phyloP scores from a whole-genome alignment of 2,797 vertebrate species.

The Otus scops region DNA sequence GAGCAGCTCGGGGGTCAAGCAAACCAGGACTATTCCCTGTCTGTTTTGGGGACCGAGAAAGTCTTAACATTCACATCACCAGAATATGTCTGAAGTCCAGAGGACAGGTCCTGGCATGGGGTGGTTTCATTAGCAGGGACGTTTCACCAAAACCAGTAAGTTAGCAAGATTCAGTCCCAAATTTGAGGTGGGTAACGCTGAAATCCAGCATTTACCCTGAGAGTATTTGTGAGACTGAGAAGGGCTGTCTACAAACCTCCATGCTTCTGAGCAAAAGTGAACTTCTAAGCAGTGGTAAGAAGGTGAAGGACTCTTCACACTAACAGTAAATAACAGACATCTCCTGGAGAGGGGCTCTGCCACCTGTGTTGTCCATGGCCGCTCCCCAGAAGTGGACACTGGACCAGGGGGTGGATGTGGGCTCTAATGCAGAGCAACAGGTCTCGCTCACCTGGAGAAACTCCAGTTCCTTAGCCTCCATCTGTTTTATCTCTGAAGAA shows the following conservation, averaged over 20 bases:
- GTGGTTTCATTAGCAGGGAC: neutral
- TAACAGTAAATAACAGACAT: neutral
- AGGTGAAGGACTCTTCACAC: neutral
- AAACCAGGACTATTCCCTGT: neutral
- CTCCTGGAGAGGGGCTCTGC: neutral
- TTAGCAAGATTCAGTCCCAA: neutral
- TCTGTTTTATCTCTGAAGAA: neutral
- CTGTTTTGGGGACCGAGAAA: neutral
- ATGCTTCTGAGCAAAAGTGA: neutral
- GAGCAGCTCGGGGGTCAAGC: neutral
- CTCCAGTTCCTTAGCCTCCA: neutral
- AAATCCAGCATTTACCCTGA: neutral
- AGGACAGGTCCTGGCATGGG: neutral
- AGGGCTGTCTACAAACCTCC: neutral
- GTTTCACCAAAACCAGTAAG: no score
- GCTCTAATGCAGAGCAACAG: neutral
- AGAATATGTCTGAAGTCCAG: neutral
- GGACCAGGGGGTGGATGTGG: rapidly evolving
- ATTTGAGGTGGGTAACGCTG: rapidly evolving
- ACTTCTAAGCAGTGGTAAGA: neutral
- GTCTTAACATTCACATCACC: rapidly evolving
- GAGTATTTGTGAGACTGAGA: neutral
- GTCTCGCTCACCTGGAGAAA: neutral
- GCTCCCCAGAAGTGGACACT: neutral
- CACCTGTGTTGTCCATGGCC: rapidly evolving